Evolutionary conservation across 2,888 invertebrate species (phyloP).

Genomic region (Rutpela maculata): DNA sequence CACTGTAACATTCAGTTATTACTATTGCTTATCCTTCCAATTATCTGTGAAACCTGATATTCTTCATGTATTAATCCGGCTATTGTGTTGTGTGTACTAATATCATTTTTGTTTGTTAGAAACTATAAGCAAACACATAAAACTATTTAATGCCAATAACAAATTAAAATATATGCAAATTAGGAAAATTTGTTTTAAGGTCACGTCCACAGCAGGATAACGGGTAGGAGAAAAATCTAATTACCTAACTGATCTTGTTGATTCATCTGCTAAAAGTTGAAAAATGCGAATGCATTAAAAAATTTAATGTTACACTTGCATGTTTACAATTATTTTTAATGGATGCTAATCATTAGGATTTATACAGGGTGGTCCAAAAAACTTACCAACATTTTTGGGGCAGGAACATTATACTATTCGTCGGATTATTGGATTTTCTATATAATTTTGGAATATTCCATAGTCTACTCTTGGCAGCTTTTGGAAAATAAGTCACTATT

Average conservation of each 20-base stretch:
- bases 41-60: conserved; percentile 11
- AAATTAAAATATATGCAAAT: conserved; percentile 42
- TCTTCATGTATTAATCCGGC: conserved; percentile 1
- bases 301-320: too few relatives aligned
- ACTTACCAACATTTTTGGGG: too few relatives aligned
- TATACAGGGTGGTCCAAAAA: too few relatives aligned
- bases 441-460: too few relatives aligned
- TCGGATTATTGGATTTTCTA: too few relatives aligned
- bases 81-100: conserved; percentile 21
- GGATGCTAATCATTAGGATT: too few relatives aligned
- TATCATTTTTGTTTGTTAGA: conserved; percentile 29
- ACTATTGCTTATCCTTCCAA: background rate
- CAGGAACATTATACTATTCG: too few relatives aligned
- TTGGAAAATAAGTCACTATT: too few relatives aligned
- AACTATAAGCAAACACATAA: conserved; percentile 24
- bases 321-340: too few relatives aligned
- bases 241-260: background rate
- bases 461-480: too few relatives aligned
- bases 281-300: too few relatives aligned
- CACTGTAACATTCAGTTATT: background rate
- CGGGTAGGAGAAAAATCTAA: conserved; percentile 20
- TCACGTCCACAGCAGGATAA: conserved; percentile 25
- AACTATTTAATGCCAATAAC: conserved; percentile 27
- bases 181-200: conserved; percentile 36
- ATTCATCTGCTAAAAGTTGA: background rate